Conservation (phyloP, 2,113 vertebrate genomes). For the Tragulus kanchil region DNA sequence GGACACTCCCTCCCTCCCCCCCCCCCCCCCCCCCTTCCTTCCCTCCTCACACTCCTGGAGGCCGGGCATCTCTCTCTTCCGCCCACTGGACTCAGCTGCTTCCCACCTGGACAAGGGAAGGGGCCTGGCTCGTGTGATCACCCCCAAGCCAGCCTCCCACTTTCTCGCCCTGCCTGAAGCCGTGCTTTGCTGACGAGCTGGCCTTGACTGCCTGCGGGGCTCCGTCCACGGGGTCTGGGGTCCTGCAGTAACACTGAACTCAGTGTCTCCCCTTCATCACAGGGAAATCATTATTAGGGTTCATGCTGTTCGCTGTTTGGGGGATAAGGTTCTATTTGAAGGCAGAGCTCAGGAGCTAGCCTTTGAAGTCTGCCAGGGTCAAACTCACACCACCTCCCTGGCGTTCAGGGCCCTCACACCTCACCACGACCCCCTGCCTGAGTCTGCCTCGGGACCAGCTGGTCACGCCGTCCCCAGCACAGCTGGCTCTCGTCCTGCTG, state of each 20-base stretch:
- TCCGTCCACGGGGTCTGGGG: too few relatives aligned
- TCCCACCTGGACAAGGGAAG: not conserved
- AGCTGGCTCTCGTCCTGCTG: not conserved
- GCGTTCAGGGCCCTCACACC: too few relatives aligned
- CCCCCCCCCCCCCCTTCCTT: too few relatives aligned
- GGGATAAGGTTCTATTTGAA: not conserved
- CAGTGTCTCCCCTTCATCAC: not conserved
- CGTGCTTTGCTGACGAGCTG: too few relatives aligned
- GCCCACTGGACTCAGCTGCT: not conserved
- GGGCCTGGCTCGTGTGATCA: not conserved
- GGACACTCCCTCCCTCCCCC: not conserved
- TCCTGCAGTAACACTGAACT: not conserved
- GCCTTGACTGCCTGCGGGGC: too few relatives aligned
- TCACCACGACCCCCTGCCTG: accelerated
- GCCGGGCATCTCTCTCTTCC: accelerated
- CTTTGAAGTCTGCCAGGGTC: not conserved
- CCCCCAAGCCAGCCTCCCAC: accelerated
- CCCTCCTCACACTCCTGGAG: not conserved
- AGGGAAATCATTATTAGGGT: not conserved
- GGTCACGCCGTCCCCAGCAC: not conserved
- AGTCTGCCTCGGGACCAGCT: not conserved
- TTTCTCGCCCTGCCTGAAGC: accelerated
- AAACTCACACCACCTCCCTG: not conserved
- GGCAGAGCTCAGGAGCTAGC: not conserved
- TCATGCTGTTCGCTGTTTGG: not conserved